Base-by-base conservation (phyloP, 2,888 invertebrate species). In the Lobophora halterata region DNA sequence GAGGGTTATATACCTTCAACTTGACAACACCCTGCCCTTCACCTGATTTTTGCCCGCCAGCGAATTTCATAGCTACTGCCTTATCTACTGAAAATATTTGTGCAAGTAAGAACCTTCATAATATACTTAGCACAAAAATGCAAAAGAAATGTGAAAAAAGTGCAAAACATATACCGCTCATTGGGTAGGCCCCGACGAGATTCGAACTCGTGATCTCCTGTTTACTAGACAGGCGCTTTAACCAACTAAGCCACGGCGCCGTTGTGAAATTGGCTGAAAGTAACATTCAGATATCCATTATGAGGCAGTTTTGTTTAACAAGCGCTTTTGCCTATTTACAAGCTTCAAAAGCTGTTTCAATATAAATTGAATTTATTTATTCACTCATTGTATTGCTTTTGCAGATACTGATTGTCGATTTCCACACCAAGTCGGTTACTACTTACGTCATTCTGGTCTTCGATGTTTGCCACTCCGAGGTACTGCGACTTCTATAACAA, bases 391-490 rank as follows among this genome's bases (percentile, higher is more conserved):
- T n/a, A n/a, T n/a, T n/a, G n/a, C n/a, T n/a, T n/a, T n/a, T n/a
- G n/a, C 81, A 93, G 93, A 92, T 76, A 86, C 88, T 26, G 91
- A 91, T 40, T 93, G 93, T 60, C 88, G 90, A 35, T 86, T 88
- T 55, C 92, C 92, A 13, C 89, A 92, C 59, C 90, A 93, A 79
- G 90, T 92, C 20, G 87, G 91, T 45, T 90, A 82, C 59, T 80
- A 86, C 52, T 62, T 90, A 8, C 63, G 71, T 7, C 88, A 89
- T 44, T 62, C 78, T 23, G 89, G 89, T 17, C 63, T 89, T 3
- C 67, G 76, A n/a, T 89, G 89, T 58, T 56, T 83, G 33, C 72
- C 79, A 5, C 60, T 86, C 8, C 60, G 71, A 39, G 75, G 79
- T 32, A 51, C 70, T 5, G 64, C 71, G 8, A 50, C 24, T 11